Evolutionary conservation across 2,113 vertebrate species (phyloP).

Genomic region (Trachemys scripta): DNA sequence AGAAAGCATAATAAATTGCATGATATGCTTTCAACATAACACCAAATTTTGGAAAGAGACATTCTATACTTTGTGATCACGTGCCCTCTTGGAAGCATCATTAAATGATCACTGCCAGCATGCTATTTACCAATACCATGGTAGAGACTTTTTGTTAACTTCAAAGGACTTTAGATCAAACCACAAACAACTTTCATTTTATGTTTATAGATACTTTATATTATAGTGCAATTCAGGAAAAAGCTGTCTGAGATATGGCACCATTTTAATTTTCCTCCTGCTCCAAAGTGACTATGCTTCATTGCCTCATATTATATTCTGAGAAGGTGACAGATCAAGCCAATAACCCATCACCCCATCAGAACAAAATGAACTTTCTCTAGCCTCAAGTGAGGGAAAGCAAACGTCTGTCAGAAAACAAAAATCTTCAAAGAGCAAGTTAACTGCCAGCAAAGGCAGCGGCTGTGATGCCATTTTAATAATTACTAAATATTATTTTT

Average conservation of each 20-base stretch:
- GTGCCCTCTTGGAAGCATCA: accelerated
- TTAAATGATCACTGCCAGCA: not conserved
- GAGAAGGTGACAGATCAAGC: not conserved
- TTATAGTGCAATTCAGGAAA: not conserved
- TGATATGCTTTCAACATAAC: accelerated
- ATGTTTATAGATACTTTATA: not conserved
- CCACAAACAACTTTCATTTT: not conserved
- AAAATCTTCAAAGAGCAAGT: not conserved
- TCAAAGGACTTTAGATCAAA: not conserved
- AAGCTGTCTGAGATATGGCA: not conserved
- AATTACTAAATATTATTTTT: conserved; percentile 43
- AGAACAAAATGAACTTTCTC: not conserved
- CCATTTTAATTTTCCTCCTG: not conserved
- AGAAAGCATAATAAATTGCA: accelerated
- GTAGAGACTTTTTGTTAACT: not conserved
- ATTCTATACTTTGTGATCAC: accelerated
- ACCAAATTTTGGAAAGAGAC: not conserved
- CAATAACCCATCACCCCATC: conserved; percentile 13
- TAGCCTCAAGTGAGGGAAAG: conserved; percentile 31
- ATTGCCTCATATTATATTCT: conserved; percentile 15
- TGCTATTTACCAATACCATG: accelerated
- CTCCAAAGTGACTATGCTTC: not conserved
- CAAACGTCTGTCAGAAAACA: not conserved
- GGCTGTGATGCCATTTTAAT: conserved; percentile 20
- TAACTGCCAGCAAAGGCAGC: conserved; percentile 19